Evolutionary conservation across 2,888 invertebrate genomes (phyloP), one percentile per base, ranked within the genome.

Genomic region (Polylopha cassiicola): DNA sequence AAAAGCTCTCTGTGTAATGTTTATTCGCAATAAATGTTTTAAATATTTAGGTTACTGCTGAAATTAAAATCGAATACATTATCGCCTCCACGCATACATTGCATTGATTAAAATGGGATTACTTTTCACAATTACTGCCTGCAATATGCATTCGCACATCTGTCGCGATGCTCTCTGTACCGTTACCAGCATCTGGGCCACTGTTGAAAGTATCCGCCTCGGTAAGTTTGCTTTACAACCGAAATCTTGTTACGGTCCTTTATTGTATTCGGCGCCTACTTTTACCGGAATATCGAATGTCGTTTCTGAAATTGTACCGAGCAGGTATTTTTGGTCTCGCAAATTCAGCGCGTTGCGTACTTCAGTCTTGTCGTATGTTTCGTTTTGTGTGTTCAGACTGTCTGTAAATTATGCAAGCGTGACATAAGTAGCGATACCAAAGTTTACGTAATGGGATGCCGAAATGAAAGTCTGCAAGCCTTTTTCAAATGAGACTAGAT

Each of bases 101-200:
- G 10, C 31, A 24, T 34, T 22, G 32, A 9, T 17, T 33, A 18
- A 16, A 22, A 27, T 17, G 11, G 33, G 33, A 39, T 37, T 44
- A 44, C 50, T 51, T 56, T 52, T 48, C 44, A 46, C 37, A 46
- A 49, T 48, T 47, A 52, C 57, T 50, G 58, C 58, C 50, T 55
- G 53, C 56, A 61, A 57, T 65, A 61, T 67, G 67, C 67, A 65
- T 52, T 57, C 53, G 62, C 55, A 65, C 77, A 76, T 77, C 74
- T 80, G 82, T 77, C 74, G 70, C 68, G 69, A 70, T 76, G 71
- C 61, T 58, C 60, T 65, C 59, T 66, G 55, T 74, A 80, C 85
- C 81, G 85, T 82, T 85, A 80, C 60, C 65, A 66, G 59, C 81
- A 85, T 73, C 81, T 85, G 78, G 85, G 85, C 72, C 84, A 82